Base-by-base conservation (phyloP, 2,797 vertebrate species). In the Sus cebifrons region DNA sequence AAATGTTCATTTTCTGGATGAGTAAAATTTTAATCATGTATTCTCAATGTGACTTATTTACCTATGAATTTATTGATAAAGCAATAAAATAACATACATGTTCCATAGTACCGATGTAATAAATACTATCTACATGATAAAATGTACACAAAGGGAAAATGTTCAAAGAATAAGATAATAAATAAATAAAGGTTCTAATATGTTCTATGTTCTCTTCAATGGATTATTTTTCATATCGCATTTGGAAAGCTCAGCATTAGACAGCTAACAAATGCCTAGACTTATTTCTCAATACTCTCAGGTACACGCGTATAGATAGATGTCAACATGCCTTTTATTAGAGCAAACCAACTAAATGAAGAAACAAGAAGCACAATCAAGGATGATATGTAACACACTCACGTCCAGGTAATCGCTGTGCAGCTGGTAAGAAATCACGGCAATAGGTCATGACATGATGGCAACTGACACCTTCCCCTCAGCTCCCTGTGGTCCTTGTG, bases 1-100 rank as follows among this genome's bases (percentile, higher is more conserved):
- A 77, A 92, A 70, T 36, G 87, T 3, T 29, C 65, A 13, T 96
- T 87, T 40, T 84, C 60, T 79, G 58, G 36, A 70, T 89, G 40
- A 70, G 0, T 13, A 83, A 44, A 62, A 85, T 52, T 74, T 88
- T 90, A 94, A 54, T 17, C 17, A 90, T 7, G 29, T 86, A 40
- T 75, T 88, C 29, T 88, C 67, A 40, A 71, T 62, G 77, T 78
- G 65, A 75, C 29, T 68, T 77, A 73, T 56, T 91, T 68, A 49
- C 23, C 60, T 81, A 65, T 36, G 29, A 67, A 92, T 40, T 2
- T 29, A 87, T 56, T 58, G 17, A 70, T 91, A 77, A 71, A 49
- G 44, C 9, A 5, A 49, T 49, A 49, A 49, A 49, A 93, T 93
- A 65, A 60, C 5, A 90, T 13, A 54, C 1, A 75, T 1, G 36